Evolutionary conservation across 2,113 vertebrate genomes (phyloP).

Genomic region (Antechinus stuartii): DNA sequence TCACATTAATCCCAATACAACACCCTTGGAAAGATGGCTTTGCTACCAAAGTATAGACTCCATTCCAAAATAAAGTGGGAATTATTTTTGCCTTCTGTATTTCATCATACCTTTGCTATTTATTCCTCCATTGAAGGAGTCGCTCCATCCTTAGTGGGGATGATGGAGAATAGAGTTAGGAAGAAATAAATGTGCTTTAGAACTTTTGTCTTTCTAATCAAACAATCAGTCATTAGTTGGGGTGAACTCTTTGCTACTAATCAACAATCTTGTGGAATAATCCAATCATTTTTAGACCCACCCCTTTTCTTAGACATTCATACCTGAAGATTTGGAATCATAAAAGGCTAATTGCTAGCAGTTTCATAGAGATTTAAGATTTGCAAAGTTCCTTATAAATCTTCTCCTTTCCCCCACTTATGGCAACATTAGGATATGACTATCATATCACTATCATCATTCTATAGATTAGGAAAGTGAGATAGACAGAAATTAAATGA

Average conservation of each 20-base stretch:
- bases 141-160: neutral
- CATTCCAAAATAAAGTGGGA: neutral
- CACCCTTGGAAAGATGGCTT: neutral
- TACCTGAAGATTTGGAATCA: too few relatives aligned
- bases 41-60: neutral
- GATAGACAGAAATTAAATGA: neutral
- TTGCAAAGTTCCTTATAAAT: neutral
- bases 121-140: neutral
- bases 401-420: neutral
- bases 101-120: neutral
- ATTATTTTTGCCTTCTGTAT: neutral
- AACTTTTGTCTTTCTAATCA: neutral
- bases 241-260: neutral
- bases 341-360: neutral
- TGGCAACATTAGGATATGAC: neutral
- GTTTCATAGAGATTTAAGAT: neutral
- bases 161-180: neutral
- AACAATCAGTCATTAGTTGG: neutral
- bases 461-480: neutral
- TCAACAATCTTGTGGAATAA: neutral
- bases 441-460: neutral
- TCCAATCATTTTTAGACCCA: neutral
- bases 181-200: neutral
- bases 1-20: neutral
- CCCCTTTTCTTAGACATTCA: neutral